Percentiles rank a stretch among this genome's conserved stretches.
Conservation (phyloP, 2,888 invertebrate genomes). For the Lysandra bellargus region DNA sequence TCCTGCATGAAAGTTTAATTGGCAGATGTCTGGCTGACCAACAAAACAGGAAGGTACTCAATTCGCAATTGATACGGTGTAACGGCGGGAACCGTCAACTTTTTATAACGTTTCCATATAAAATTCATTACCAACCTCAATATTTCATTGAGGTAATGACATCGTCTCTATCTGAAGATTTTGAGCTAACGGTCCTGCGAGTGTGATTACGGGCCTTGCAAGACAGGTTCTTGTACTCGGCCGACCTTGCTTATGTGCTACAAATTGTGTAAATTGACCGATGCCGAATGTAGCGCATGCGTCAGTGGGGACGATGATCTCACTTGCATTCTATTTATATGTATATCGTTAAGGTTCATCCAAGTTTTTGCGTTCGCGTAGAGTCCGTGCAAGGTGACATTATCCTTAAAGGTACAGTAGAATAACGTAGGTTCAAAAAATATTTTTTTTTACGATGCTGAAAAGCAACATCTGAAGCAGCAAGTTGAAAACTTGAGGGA, state of each 20-base stretch:
- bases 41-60: not conserved
- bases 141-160: conserved; percentile 6
- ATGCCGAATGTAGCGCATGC: conserved; percentile 65
- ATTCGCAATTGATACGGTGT: not conserved
- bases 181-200: conserved; percentile 34
- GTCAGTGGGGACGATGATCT: conserved; percentile 69
- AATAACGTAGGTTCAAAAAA: too few relatives aligned
- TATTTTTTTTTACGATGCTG: too few relatives aligned
- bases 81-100: not conserved
- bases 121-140: conserved; percentile 18
- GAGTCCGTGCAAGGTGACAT: not conserved
- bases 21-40: not conserved
- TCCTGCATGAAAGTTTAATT: not conserved
- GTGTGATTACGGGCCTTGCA: conserved; percentile 49
- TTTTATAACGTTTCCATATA: conserved; percentile 15
- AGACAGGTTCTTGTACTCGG: conserved; percentile 71
- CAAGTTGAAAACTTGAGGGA: too few relatives aligned
- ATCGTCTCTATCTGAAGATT: conserved; percentile 24
- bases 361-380: conserved; percentile 48
- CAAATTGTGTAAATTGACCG: conserved; percentile 73
- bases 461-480: too few relatives aligned
- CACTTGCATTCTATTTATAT: conserved; percentile 39
- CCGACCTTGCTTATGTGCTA: conserved; percentile 72
- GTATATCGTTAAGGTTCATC: conserved; percentile 32
- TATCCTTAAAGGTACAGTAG: not conserved